Conservation (phyloP, 2,888 invertebrate genomes). For the Drosophila colorata region DNA sequence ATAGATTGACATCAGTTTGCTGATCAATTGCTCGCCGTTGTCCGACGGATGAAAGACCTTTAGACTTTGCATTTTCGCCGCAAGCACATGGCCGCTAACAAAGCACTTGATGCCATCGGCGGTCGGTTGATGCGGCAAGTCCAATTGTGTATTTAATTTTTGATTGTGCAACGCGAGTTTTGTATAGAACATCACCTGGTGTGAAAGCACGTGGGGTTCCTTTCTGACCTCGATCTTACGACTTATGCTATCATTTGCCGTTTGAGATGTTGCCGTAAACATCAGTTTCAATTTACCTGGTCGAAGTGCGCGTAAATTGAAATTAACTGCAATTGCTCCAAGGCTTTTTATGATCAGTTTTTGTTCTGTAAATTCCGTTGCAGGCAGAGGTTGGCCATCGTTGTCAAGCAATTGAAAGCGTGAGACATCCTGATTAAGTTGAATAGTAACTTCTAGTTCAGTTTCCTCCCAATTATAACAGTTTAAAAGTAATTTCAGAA, state of each 20-base stretch:
- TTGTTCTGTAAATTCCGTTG: neutral
- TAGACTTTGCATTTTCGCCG: neutral
- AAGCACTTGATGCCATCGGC: slow-evolving; percentile 20
- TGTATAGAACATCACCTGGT: neutral
- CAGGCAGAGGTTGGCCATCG: neutral
- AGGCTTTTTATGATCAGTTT: neutral
- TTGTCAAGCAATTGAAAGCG: slow-evolving; percentile 2
- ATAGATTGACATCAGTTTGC: slow-evolving; percentile 28
- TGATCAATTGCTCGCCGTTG: slow-evolving; percentile 40
- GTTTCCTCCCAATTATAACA: slow-evolving; percentile 17
- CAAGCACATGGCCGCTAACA: slow-evolving; percentile 14
- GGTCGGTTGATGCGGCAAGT: neutral
- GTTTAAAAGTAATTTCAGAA: slow-evolving; percentile 13
- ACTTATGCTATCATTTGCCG: neutral
- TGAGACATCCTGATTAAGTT: neutral
- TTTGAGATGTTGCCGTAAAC: slow-evolving; percentile 12
- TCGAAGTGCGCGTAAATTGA: slow-evolving; percentile 9
- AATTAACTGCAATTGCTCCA: neutral
- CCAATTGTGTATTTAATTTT: neutral
- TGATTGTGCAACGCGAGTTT: neutral
- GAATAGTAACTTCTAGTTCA: neutral
- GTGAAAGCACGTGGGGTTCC: neutral
- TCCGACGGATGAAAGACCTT: slow-evolving; percentile 2
- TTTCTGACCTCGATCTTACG: neutral
- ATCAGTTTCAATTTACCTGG: slow-evolving; percentile 7